A percentile compares a stretch with the other conserved stretches of the same genome.
phyloP scores from a whole-genome alignment of 2,888 invertebrate species.

The Nebria salina region DNA sequence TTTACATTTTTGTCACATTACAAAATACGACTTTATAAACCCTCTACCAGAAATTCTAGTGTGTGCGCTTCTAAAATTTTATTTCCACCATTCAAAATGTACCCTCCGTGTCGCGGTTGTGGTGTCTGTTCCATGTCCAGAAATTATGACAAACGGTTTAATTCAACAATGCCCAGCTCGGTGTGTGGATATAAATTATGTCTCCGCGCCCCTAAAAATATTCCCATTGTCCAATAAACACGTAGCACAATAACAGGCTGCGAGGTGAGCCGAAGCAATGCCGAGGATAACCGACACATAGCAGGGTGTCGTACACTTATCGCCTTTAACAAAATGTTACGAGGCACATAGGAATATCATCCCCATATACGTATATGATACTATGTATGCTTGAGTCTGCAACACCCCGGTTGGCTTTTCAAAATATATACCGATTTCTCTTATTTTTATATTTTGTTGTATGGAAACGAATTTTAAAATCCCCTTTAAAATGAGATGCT shows the following conservation, averaged over 20 bases:
- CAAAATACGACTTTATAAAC: background rate
- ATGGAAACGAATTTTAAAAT: background rate
- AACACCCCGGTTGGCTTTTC: background rate
- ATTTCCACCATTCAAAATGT: background rate
- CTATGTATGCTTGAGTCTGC: slow-evolving; percentile 4
- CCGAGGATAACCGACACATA: slow-evolving; percentile 33
- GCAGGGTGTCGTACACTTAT: slow-evolving; percentile 40
- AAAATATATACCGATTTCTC: background rate
- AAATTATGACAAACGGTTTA: slow-evolving; percentile 36
- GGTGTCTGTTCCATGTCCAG: background rate
- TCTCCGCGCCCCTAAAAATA: slow-evolving; percentile 37
- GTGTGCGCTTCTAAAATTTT: background rate
- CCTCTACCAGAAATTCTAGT: background rate
- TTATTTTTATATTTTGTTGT: background rate
- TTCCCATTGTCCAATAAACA: slow-evolving; percentile 45
- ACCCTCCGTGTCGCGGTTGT: background rate
- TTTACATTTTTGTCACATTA: slow-evolving; percentile 1
- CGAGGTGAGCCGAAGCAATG: slow-evolving; percentile 24
- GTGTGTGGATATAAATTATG: slow-evolving; percentile 31
- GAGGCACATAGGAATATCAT: slow-evolving; percentile 42
- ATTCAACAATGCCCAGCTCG: slow-evolving; percentile 14
- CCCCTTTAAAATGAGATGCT: background rate
- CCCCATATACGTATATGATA: slow-evolving; percentile 27
- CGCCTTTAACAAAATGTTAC: slow-evolving; percentile 46
- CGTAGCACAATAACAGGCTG: slow-evolving; percentile 43